Conservation (phyloP, 2,888 invertebrate genomes). For the Stenodema calcarata region DNA sequence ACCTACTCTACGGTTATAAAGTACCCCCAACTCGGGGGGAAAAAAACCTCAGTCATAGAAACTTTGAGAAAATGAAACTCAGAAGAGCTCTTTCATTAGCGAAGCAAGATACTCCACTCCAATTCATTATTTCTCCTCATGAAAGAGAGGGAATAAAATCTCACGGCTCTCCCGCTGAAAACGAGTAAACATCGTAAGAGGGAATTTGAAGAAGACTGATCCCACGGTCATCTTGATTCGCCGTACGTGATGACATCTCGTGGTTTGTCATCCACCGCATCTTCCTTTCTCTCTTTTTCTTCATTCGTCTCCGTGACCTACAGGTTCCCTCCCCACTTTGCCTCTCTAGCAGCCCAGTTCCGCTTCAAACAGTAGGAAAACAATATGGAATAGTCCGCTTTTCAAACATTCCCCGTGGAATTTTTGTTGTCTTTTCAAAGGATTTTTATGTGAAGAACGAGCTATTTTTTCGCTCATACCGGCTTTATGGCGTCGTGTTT, state of each 20-base stretch:
- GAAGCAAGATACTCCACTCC: neutral
- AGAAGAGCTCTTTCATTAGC: neutral
- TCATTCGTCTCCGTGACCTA: neutral
- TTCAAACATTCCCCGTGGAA: neutral
- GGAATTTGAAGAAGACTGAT: neutral
- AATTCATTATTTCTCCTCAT: neutral
- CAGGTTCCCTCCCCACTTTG: neutral
- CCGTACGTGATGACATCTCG: neutral
- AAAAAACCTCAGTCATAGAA: neutral
- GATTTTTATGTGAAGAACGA: no score
- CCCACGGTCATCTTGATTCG: neutral
- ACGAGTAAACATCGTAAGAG: neutral
- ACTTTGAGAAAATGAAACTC: neutral
- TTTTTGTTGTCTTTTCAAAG: no score
- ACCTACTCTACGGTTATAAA: neutral
- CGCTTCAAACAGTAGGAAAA: neutral
- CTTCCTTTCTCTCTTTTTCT: neutral
- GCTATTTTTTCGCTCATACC: no score
- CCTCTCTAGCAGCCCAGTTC: neutral
- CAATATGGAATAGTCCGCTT: neutral
- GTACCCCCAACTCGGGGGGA: neutral
- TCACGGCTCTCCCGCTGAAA: neutral
- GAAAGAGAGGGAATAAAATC: neutral
- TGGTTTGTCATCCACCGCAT: neutral
- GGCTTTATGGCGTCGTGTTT: no score